Percentiles rank a stretch among this genome's conserved stretches.
phyloP scores from a whole-genome alignment of 2,113 vertebrate genomes.

The Oryzias melastigma region DNA sequence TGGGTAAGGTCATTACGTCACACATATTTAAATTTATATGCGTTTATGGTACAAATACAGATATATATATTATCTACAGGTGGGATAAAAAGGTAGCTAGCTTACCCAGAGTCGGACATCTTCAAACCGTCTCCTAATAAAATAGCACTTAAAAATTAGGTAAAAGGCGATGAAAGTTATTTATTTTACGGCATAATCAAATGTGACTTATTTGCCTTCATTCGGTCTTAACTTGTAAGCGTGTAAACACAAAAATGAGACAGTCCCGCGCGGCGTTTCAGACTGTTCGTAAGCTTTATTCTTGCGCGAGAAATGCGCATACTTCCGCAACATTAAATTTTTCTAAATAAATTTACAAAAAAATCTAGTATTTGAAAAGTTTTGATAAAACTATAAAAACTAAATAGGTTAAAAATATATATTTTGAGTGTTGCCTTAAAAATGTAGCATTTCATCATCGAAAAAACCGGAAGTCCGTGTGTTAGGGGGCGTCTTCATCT shows the following conservation, averaged over 20 bases:
- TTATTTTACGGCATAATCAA: not conserved
- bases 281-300: slow-evolving; percentile 17
- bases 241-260: slow-evolving; percentile 27
- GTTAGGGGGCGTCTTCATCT: slow-evolving; percentile 24
- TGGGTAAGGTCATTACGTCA: not conserved
- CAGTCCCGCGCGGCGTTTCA: slow-evolving; percentile 33
- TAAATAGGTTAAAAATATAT: not conserved
- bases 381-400: not conserved
- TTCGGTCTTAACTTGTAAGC: not conserved
- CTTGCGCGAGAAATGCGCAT: slow-evolving; percentile 38
- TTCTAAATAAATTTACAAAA: not conserved
- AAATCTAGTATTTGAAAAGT: not conserved
- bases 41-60: not conserved
- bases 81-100: not conserved
- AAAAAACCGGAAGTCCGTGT: not conserved
- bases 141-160: not conserved
- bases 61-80: not conserved
- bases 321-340: not conserved
- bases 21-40: not conserved
- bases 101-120: slow-evolving; percentile 76
- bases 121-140: slow-evolving; percentile 1
- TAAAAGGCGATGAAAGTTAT: not conserved
- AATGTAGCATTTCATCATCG: slow-evolving; percentile 38
- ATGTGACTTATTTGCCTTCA: not conserved
- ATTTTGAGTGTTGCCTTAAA: slow-evolving; percentile 2